These are phyloP conservation scores for Haplochromis burtoni DNA, from an alignment of 2,113 vertebrate species.

Conservation along the genomic window DNA sequence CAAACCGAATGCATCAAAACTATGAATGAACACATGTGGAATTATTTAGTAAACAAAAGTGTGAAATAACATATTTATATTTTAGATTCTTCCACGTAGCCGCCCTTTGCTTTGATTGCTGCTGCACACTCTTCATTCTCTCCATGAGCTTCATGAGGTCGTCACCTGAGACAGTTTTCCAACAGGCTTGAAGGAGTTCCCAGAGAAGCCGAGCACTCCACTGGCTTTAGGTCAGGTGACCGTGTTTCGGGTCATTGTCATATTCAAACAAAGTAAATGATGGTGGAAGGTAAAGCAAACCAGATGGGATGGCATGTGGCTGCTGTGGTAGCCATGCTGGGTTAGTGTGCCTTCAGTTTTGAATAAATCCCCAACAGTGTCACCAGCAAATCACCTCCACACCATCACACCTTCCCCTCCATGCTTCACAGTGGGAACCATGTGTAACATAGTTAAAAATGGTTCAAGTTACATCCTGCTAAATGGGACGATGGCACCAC, in stretches of 20 bases:
- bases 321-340: background rate
- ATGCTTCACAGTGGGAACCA: background rate
- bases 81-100: fast-evolving
- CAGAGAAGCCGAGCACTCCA: background rate
- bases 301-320: background rate
- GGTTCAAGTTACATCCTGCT: background rate
- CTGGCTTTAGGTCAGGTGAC: background rate
- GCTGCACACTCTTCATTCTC: background rate
- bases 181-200: background rate
- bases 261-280: background rate
- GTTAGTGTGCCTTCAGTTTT: background rate
- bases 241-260: fast-evolving
- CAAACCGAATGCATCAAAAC: background rate
- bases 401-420: background rate
- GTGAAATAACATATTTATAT: background rate
- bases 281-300: background rate
- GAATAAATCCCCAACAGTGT: background rate
- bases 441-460: background rate
- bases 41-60: background rate
- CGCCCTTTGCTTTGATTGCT: fast-evolving
- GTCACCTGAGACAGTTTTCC: background rate
- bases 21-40: background rate
- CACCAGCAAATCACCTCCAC: background rate
- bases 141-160: background rate
- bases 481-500: background rate